Evolutionary conservation across 2,888 invertebrate genomes (phyloP).

Genomic region (Drosophila falleni): DNA sequence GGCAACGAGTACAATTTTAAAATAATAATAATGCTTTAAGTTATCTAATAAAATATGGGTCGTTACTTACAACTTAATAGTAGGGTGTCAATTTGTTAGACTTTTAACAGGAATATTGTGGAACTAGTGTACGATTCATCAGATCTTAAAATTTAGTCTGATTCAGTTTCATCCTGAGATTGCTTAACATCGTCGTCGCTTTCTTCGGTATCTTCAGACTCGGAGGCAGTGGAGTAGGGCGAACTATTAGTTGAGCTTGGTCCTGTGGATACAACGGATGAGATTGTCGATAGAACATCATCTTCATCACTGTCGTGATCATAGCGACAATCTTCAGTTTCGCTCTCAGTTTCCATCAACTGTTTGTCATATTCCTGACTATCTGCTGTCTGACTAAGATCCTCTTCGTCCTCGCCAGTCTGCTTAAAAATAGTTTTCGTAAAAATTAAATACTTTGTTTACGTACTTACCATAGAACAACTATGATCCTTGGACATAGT

Average conservation of each 20-base stretch:
- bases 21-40: slow-evolving; percentile 21
- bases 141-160: slow-evolving; percentile 26
- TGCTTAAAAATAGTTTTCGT: not conserved
- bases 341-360: slow-evolving; percentile 3
- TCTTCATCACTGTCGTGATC: slow-evolving; percentile 18
- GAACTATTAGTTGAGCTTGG: slow-evolving; percentile 6
- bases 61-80: slow-evolving; percentile 10
- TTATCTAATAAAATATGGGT: too few relatives aligned
- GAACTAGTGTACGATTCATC: slow-evolving; percentile 11
- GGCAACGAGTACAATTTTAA: not conserved
- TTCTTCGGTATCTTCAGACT: slow-evolving; percentile 3
- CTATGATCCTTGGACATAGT: slow-evolving; percentile 46
- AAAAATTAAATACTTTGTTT: not conserved
- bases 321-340: slow-evolving; percentile 13
- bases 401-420: not conserved
- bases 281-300: not conserved
- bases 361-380: slow-evolving; percentile 9
- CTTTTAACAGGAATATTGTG: slow-evolving; percentile 19
- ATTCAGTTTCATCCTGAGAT: slow-evolving; percentile 20
- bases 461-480: slow-evolving; percentile 15
- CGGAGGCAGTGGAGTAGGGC: slow-evolving; percentile 5
- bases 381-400: not conserved
- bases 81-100: not conserved
- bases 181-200: slow-evolving; percentile 21
- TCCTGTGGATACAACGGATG: slow-evolving; percentile 1